Evolutionary conservation across 1,140 invertebrate species (phyloP), one percentile per base, ranked within the genome.

Genomic region (Triops longicaudatus): DNA sequence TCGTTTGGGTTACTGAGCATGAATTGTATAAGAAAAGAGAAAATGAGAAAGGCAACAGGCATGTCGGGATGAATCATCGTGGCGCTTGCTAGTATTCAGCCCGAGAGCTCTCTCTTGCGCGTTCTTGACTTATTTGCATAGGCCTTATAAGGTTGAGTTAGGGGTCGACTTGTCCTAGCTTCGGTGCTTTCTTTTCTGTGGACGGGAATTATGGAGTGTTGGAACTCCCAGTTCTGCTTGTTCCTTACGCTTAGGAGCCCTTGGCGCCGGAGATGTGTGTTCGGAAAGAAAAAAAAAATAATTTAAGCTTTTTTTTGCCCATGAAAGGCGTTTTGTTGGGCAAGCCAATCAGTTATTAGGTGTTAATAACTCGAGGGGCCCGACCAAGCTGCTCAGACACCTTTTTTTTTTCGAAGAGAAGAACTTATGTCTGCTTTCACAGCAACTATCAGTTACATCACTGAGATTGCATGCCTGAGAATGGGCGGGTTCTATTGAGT

Each of bases 121-220:
- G 14, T 63, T 22, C 22, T 22, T 63, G 6, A 63, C 50, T 63
- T 63, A 63, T 63, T 63, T 63, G 50, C 50, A 63, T 63, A 63
- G 50, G 50, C 50, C 50, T 63, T 63, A 63, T 63, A 63, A 63
- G 50, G 50, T 63, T 63, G 50, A 63, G 50, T 17, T 63, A 63
- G 22, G 17, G 50, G 50, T 63, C 50, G 50, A n/a, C n/a, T 63
- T 63, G 50, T 63, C 50, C 22, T 22, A 22, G 50, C 50, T 63
- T 63, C n/a, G 10, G 50, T 63, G 14, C 14, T 63, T 63, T 63
- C 22, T 63, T 63, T 63, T 17, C 6, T 17, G 17, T 63, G 50
- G 17, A 63, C 17, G 22, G 17, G 50, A 63, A 63, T 63, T 63
- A 63, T 63, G 50, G 50, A 63, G 50, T 63, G 50, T 63, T 63